Evolutionary conservation across 2,113 vertebrate genomes (phyloP).

Genomic region (Clarias batrachus): DNA sequence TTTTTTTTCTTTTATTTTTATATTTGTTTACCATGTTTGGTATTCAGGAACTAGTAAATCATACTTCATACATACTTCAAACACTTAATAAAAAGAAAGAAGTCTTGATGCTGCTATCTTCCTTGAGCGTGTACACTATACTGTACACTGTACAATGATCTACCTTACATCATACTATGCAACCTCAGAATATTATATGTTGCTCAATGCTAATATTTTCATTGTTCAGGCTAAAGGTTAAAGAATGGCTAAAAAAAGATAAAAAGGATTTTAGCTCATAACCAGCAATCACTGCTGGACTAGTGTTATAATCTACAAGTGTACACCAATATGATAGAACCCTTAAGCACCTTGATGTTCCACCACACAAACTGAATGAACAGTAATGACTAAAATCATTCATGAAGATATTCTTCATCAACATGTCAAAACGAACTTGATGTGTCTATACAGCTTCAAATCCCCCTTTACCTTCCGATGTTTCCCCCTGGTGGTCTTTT

Average conservation of each 20-base stretch:
- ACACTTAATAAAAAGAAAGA: neutral
- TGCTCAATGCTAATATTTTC: neutral
- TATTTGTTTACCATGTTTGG: neutral
- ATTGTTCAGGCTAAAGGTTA: neutral
- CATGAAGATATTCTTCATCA: neutral
- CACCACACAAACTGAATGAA: neutral
- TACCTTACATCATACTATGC: neutral
- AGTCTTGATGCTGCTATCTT: neutral
- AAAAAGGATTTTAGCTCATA: neutral
- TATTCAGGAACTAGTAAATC: neutral
- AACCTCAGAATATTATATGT: neutral
- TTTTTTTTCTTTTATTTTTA: neutral
- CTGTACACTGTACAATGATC: neutral
- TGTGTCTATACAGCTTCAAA: conserved; percentile 33
- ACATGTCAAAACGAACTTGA: conserved; percentile 14
- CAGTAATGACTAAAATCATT: neutral
- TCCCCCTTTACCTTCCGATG: conserved; percentile 22
- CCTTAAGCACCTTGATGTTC: neutral
- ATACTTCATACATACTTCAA: neutral
- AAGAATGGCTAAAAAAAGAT: neutral
- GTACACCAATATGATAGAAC: neutral
- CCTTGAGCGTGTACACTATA: neutral
- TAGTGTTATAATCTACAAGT: neutral
- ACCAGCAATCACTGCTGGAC: neutral
- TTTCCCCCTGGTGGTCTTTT: conserved; percentile 33